These are phyloP conservation scores for Syngnathoides biaculeatus DNA, from an alignment of 2,113 vertebrate genomes.

Conservation along the genomic window DNA sequence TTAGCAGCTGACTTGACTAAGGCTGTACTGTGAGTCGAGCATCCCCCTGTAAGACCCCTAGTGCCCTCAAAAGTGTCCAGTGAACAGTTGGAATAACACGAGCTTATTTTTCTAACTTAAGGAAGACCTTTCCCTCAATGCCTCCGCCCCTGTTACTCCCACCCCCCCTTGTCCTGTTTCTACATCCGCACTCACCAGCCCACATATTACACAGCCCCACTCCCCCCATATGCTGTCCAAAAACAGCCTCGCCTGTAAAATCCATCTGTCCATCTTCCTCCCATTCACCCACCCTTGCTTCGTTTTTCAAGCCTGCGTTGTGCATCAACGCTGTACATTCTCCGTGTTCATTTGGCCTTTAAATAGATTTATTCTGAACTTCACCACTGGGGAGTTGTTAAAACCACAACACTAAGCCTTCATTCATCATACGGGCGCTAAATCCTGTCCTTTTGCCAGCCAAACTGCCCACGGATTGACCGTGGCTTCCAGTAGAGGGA, in stretches of 20 bases:
- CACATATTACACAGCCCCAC: constrained; percentile 48
- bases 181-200: constrained; percentile 50
- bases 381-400: constrained; percentile 11
- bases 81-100: constrained; percentile 63
- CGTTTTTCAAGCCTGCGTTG: constrained; percentile 56
- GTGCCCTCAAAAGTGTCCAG: constrained; percentile 38
- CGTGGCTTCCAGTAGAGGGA: constrained; percentile 33
- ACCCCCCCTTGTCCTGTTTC: constrained; percentile 2
- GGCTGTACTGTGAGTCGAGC: constrained; percentile 23
- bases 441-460: constrained; percentile 53
- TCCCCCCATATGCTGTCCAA: constrained; percentile 58
- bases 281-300: constrained; percentile 14
- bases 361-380: constrained; percentile 69
- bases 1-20: constrained; percentile 11
- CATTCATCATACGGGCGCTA: constrained; percentile 69
- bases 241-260: constrained; percentile 70
- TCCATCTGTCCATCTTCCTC: constrained; percentile 46
- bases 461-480: constrained; percentile 59
- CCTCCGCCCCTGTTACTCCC: constrained; percentile 21
- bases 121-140: constrained; percentile 46
- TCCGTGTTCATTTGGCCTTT: constrained; percentile 72
- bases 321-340: constrained; percentile 62
- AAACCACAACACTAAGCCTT: constrained; percentile 61
- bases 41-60: constrained; percentile 24
- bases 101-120: constrained; percentile 58